Base-by-base conservation (phyloP, 2,797 vertebrate species). In the Molothrus ater region DNA sequence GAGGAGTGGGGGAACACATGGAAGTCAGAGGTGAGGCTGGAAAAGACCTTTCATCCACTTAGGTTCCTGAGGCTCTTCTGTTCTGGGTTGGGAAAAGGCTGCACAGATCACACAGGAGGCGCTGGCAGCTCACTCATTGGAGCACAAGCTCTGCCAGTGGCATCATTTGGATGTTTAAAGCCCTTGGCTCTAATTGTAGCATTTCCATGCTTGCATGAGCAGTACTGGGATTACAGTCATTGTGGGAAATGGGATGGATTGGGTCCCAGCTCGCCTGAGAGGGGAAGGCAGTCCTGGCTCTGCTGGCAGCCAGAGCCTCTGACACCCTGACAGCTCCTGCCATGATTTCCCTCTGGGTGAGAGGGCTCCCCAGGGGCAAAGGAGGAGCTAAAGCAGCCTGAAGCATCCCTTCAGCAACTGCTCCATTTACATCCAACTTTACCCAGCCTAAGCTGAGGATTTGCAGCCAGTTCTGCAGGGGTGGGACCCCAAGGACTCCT, bases 151-250 rank as follows among this genome's bases (percentile, higher is more conserved):
- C 84, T 92, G 94, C 72, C 91, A 92, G 2, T 38, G 60, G 79
- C 90, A 84, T 92, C 79, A 54, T 95, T 91, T 86, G 95, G 82
- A 88, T 80, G 63, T 53, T 86, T 78, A 85, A 91, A 91, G 87
- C 86, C 86, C 88, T 93, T 92, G 87, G 88, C 93, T 94, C 59
- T 92, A 92, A 92, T 48, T 85, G 87, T 29, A 89, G 83, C 54
- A 47, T 61, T 82, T 56, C 65, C 75, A 70, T 86, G 95, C 91
- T 90, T 84, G 89, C 90, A 95, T 91, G 73, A 96, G 45, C 89
- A 73, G 85, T 40, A 22, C 70, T 92, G 86, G 88, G 72, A 94
- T 94, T 92, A 80, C 72, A 83, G 63, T 60, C 86, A 54, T 65
- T 89, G 79, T 90, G 78, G 66, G 72, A 94, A 95, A 87, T 53